phyloP scores from a whole-genome alignment of 2,113 vertebrate species.

The Microtus ochrogaster region DNA sequence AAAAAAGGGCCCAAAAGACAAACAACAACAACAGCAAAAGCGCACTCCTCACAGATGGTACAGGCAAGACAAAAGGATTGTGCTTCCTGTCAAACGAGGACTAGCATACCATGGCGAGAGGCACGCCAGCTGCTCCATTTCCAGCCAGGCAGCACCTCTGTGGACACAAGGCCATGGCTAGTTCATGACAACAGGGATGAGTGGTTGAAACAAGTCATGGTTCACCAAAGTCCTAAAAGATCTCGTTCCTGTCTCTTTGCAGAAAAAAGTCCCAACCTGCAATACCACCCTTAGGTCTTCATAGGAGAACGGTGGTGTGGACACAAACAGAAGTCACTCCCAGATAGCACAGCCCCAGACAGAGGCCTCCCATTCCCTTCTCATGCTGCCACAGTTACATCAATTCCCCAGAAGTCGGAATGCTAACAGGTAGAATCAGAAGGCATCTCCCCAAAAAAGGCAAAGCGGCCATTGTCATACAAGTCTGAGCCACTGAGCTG shows the following conservation, averaged over 20 bases:
- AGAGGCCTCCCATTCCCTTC: background rate
- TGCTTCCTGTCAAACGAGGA: background rate
- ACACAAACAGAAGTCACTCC: background rate
- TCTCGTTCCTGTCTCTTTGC: too few species aligned
- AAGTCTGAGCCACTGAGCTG: background rate
- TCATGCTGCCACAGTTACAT: too few species aligned
- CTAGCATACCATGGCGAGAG: background rate
- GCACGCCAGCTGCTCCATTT: background rate
- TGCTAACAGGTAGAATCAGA: background rate
- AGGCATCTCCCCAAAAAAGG: too few species aligned
- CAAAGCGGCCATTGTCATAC: background rate
- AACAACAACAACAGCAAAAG: too few species aligned
- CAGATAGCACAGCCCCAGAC: too few species aligned
- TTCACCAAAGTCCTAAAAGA: background rate
- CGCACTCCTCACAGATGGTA: rapidly evolving
- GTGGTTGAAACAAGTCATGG: background rate
- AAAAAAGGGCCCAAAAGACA: background rate
- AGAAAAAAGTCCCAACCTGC: background rate
- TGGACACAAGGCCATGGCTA: background rate
- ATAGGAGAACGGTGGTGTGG: background rate
- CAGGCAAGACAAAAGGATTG: background rate
- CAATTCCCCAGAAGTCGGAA: background rate
- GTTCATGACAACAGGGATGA: background rate
- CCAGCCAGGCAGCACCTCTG: too few species aligned
- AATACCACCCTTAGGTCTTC: background rate